Conservation (phyloP, 2,113 vertebrate species). For the Physeter macrocephalus region DNA sequence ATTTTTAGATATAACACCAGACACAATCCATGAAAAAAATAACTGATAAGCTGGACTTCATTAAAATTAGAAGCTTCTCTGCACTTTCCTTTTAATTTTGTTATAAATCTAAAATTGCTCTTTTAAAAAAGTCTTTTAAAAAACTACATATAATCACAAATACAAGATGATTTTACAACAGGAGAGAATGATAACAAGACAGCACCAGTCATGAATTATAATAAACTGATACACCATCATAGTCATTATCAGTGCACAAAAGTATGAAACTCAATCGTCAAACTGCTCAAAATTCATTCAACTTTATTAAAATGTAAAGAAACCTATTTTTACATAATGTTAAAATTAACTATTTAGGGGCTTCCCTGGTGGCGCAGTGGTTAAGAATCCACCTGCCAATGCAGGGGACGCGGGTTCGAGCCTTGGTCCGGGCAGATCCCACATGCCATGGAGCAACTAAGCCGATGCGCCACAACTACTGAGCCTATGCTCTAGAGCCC, state of each 20-base stretch:
- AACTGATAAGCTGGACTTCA: background rate
- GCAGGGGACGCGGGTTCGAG: too few relatives aligned
- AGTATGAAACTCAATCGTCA: background rate
- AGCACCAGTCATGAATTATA: background rate
- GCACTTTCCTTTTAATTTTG: background rate
- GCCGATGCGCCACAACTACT: too few relatives aligned
- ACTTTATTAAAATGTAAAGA: background rate
- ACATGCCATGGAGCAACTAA: too few relatives aligned
- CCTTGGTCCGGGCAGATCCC: too few relatives aligned
- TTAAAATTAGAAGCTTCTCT: background rate
- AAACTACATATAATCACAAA: slow-evolving; percentile 7
- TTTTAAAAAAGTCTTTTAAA: background rate
- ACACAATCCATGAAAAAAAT: background rate
- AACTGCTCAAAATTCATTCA: background rate
- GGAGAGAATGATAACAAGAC: background rate
- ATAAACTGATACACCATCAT: background rate
- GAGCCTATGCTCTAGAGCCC: too few relatives aligned
- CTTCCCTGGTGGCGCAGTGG: too few relatives aligned
- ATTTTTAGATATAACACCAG: background rate
- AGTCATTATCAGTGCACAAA: background rate
- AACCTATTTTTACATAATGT: background rate
- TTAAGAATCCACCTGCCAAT: too few relatives aligned
- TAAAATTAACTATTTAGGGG: background rate
- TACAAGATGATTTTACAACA: background rate
- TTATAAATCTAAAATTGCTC: background rate